Percentiles rank a stretch among this genome's conserved stretches.
Evolutionary conservation across 2,113 vertebrate genomes (phyloP).

Genomic region (Talpa occidentalis): DNA sequence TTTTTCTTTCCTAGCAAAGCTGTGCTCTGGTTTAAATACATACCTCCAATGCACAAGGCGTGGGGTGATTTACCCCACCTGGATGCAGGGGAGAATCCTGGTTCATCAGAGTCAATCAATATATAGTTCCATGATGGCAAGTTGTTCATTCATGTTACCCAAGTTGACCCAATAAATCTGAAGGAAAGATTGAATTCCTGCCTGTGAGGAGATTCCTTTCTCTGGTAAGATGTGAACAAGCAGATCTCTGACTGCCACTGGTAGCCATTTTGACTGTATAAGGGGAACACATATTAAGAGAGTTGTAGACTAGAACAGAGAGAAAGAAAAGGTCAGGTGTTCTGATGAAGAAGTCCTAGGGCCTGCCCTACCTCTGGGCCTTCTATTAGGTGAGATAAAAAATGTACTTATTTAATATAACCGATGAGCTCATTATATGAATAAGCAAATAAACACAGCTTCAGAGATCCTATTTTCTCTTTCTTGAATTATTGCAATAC

Average conservation of each 20-base stretch:
- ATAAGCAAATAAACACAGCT: neutral
- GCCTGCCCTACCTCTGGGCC: neutral
- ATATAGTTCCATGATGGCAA: neutral
- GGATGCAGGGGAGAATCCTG: neutral
- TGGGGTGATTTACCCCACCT: no score
- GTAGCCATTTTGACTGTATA: neutral
- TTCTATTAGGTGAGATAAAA: neutral
- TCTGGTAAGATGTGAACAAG: neutral
- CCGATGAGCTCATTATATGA: neutral
- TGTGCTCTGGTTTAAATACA: neutral
- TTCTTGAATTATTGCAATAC: neutral
- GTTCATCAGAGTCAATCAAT: neutral
- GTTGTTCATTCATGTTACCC: neutral
- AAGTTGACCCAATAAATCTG: neutral
- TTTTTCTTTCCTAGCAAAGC: neutral
- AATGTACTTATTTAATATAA: neutral
- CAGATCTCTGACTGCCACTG: neutral
- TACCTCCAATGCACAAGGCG: neutral
- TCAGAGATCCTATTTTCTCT: neutral
- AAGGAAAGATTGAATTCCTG: neutral
- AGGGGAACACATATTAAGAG: neutral
- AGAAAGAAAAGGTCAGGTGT: neutral
- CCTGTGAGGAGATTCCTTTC: neutral
- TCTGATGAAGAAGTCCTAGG: neutral
- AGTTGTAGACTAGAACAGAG: neutral